Evolutionary conservation across 2,797 vertebrate genomes (phyloP).

Genomic region (Centropyge bicolor): DNA sequence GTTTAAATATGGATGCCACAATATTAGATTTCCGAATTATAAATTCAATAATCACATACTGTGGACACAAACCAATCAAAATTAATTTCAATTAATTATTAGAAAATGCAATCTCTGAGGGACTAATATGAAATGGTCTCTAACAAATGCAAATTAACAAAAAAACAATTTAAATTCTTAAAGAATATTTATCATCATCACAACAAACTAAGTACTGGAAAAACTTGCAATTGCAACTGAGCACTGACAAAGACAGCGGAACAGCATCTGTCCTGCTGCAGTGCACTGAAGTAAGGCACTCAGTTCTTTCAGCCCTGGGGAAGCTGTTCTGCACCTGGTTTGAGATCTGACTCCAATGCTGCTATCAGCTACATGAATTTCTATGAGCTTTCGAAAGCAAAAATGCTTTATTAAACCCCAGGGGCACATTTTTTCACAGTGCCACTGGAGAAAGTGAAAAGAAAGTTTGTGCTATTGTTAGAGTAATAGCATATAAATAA

Average conservation of each 20-base stretch:
- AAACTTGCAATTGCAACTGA: neutral
- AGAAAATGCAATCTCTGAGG: neutral
- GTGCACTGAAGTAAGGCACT: constrained; percentile 1
- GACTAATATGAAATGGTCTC: neutral
- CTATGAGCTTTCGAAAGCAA: neutral
- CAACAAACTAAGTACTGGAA: neutral
- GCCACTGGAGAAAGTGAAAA: constrained; percentile 33
- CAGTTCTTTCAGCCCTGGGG: neutral
- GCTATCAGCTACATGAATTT: constrained; percentile 6
- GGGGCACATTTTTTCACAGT: constrained; percentile 23
- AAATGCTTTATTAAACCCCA: constrained; percentile 11
- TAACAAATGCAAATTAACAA: neutral
- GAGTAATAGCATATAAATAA: constrained; percentile 40
- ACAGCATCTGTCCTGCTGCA: neutral
- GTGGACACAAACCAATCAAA: neutral
- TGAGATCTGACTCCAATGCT: neutral
- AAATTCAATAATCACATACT: neutral
- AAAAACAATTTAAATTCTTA: no score
- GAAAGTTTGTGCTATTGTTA: constrained; percentile 32
- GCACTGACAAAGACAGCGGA: neutral
- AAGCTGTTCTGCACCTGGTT: neutral
- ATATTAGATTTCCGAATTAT: neutral
- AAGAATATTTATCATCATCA: neutral
- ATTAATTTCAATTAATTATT: neutral
- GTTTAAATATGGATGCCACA: neutral